phyloP scores from a whole-genome alignment of 2,113 vertebrate species.

The Erythrolamprus reginae region DNA sequence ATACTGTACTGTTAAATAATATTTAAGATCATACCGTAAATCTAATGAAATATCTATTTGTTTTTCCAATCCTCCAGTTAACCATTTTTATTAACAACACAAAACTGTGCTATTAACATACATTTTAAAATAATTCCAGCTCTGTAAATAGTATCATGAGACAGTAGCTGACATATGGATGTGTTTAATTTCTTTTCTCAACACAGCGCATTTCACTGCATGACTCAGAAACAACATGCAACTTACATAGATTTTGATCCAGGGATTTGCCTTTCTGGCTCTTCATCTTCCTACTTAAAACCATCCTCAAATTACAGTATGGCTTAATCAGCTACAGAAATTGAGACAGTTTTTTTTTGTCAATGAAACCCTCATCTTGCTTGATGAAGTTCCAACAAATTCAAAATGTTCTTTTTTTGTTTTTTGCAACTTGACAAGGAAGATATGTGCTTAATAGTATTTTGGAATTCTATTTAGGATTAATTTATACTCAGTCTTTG shows the following conservation, averaged over 20 bases:
- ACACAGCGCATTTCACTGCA: neutral
- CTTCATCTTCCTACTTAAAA: neutral
- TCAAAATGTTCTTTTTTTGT: neutral
- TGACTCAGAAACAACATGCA: neutral
- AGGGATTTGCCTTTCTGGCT: neutral
- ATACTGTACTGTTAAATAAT: neutral
- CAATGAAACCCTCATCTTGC: neutral
- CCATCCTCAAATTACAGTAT: neutral
- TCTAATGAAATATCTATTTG: conserved; percentile 39
- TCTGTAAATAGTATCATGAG: conserved; percentile 19
- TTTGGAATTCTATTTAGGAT: neutral
- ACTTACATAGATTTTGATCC: neutral
- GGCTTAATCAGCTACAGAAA: neutral
- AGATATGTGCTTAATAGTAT: neutral
- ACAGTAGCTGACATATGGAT: neutral
- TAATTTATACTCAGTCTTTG: neutral
- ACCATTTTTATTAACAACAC: neutral
- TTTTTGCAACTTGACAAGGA: neutral
- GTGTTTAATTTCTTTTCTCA: neutral
- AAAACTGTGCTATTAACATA: neutral
- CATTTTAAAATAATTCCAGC: conserved; percentile 34
- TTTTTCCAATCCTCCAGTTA: neutral
- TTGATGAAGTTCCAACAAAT: neutral
- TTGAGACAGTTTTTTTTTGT: neutral
- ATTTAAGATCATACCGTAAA: neutral